Conservation (phyloP, 2,888 invertebrate species). For the Eilema caniola region DNA sequence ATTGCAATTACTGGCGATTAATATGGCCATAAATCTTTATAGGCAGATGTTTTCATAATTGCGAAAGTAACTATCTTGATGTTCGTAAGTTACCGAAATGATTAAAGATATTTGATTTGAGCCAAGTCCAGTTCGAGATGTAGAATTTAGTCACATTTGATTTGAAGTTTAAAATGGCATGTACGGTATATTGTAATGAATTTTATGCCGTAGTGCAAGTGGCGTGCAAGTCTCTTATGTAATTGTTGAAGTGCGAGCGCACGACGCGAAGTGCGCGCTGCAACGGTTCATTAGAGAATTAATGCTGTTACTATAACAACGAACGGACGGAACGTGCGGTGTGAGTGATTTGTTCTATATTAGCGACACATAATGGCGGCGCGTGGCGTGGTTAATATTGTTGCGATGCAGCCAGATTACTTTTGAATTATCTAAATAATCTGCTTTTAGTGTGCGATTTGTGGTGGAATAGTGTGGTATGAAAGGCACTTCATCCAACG, state of each 20-base stretch:
- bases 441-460: no score
- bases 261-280: background rate
- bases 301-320: conserved; percentile 12
- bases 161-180: background rate
- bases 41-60: background rate
- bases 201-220: background rate
- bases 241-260: conserved; percentile 11
- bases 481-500: no score
- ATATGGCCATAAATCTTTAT: background rate
- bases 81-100: background rate
- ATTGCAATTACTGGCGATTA: background rate
- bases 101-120: background rate
- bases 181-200: background rate
- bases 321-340: background rate
- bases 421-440: background rate
- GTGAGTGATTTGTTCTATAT: background rate
- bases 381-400: background rate
- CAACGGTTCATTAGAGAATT: conserved; percentile 10
- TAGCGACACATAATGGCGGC: background rate
- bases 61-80: background rate
- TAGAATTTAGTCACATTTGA: background rate
- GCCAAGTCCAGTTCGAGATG: background rate
- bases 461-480: no score
- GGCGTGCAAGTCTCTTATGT: conserved; percentile 1
- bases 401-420: background rate